Evolutionary conservation across 1,140 invertebrate genomes (phyloP).

Genomic region (Drosophila takahashii): DNA sequence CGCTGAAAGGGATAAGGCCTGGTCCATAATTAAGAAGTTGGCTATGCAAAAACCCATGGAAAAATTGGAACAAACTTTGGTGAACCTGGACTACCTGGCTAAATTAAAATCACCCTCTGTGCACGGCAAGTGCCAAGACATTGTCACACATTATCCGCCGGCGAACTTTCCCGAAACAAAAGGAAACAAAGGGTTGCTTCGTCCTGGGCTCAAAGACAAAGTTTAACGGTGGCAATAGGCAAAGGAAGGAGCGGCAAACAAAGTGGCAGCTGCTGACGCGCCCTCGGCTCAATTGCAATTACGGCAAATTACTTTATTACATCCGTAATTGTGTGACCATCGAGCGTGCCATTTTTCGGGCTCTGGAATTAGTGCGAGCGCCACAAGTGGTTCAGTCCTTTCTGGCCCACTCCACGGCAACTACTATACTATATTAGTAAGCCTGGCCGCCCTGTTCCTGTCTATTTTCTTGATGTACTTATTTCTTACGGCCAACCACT

Average conservation of each 20-base stretch:
- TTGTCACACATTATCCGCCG: slow-evolving; percentile 72
- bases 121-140: slow-evolving; percentile 72
- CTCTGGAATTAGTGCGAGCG: slow-evolving; percentile 61
- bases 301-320: slow-evolving; percentile 84
- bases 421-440: slow-evolving; percentile 11
- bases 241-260: slow-evolving; percentile 3
- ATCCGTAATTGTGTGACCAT: slow-evolving; percentile 84
- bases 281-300: slow-evolving; percentile 81
- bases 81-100: slow-evolving; percentile 30
- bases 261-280: slow-evolving; percentile 41
- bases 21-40: slow-evolving; percentile 73
- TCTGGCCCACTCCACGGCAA: neutral
- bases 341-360: slow-evolving; percentile 81
- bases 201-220: slow-evolving; percentile 38
- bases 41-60: slow-evolving; percentile 59
- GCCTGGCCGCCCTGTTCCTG: neutral
- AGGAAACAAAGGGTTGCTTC: slow-evolving; percentile 43
- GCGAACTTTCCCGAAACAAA: slow-evolving; percentile 61
- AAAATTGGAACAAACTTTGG: slow-evolving; percentile 62
- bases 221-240: slow-evolving; percentile 24
- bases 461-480: neutral
- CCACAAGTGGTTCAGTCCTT: slow-evolving; percentile 75
- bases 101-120: slow-evolving; percentile 80
- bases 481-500: slow-evolving; percentile 13
- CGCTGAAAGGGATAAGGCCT: slow-evolving; percentile 64